Base-by-base conservation (phyloP, 2,888 invertebrate genomes). In the Acleris laterana region DNA sequence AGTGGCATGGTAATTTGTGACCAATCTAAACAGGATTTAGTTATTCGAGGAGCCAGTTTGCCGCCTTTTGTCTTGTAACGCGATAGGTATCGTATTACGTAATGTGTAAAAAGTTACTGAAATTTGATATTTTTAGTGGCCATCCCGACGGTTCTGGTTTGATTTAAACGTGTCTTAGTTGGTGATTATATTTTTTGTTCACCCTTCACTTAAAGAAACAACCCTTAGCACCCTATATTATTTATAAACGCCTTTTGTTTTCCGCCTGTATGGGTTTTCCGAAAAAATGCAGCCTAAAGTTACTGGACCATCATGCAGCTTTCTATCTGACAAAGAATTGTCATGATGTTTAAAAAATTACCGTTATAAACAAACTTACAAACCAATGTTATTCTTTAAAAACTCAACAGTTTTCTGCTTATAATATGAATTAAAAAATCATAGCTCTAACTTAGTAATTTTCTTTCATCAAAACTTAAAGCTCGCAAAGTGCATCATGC, bases 1-100 rank as follows among this genome's bases (percentile, higher is more conserved):
- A 81, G 87, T 90, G 90, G 88, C 88, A 92, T 92, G 92, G 90
- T 92, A 90, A 91, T 78, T 81, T 82, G 89, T 90, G 90, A 82
- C 74, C 74, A 77, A 77, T 80, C 77, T 73, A 75, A 71, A 74
- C 77, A 78, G 84, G 85, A 84, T 81, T 78, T 76, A 62, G 72
- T 78, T 76, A 74, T 74, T 77, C 71, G 62, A 77, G 83, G 84
- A 80, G 78, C 80, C 84, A 78, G 77, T 76, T 77, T 73, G 77
- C 79, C 82, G 84, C 81, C 80, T 81, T 79, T 85, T 86, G 81
- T 84, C 81, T 84, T 82, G 72, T 71, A 77, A 79, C 81, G 80
- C 78, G 77, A 81, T 85, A 79, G 89, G 89, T 90, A 89, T 87
- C 76, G 87, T 88, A 89, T 89, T 85, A 82, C 83, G 84, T 84